Percentiles rank a stretch among this genome's conserved stretches.
Evolutionary conservation across 1,140 invertebrate species (phyloP).

Genomic region (Drosophila lacteicornis): DNA sequence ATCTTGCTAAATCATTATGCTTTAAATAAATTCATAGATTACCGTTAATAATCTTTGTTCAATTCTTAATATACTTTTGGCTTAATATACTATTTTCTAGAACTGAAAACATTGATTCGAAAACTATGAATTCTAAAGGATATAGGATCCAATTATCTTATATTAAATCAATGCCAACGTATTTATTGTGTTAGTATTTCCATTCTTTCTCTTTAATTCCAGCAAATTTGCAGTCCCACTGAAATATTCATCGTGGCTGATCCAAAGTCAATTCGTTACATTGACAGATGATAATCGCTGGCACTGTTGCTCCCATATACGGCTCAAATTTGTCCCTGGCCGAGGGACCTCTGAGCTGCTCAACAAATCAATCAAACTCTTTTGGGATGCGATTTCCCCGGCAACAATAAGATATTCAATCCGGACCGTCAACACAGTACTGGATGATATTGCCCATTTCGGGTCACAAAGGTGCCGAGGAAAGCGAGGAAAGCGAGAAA

Average conservation of each 20-base stretch:
- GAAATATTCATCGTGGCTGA: conserved; percentile 1
- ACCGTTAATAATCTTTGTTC: too few species aligned
- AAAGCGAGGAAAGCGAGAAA: conserved; percentile 3
- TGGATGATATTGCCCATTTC: conserved; percentile 44
- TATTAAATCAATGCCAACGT: not conserved
- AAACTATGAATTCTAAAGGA: too few species aligned
- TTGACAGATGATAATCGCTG: conserved; percentile 41
- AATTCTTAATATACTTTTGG: too few species aligned
- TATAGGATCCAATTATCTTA: not conserved
- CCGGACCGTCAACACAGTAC: conserved; percentile 13
- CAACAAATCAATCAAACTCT: conserved; percentile 62
- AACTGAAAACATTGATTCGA: too few species aligned
- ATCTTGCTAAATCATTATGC: too few species aligned
- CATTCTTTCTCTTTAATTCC: not conserved
- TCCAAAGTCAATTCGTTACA: conserved; percentile 10
- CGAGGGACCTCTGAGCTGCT: conserved; percentile 1
- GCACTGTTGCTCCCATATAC: not conserved
- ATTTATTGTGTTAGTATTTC: not conserved
- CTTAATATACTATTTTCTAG: too few species aligned
- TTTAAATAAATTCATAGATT: too few species aligned
- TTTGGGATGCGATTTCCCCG: conserved; percentile 33
- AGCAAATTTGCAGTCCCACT: too few species aligned
- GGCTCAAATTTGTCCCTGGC: conserved; percentile 6
- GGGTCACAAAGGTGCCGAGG: conserved; percentile 31
- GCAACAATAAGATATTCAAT: conserved; percentile 50